Conservation (phyloP, 2,888 invertebrate genomes). For the Drosophila hamatofila region DNA sequence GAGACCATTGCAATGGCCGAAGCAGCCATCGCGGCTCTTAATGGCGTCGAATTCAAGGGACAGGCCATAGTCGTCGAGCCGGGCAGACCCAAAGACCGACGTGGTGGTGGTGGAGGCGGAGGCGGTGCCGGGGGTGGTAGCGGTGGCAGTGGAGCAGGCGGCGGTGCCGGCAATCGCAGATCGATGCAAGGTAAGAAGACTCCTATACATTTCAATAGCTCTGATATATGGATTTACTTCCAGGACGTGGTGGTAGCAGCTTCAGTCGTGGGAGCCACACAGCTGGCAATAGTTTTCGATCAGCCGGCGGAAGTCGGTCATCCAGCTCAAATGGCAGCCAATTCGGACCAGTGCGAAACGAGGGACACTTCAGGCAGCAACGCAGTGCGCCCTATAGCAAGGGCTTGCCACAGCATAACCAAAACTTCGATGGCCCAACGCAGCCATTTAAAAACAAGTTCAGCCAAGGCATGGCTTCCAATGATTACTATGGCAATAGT, state of each 20-base stretch:
- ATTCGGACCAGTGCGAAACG: constrained; percentile 74
- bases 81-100: constrained; percentile 90
- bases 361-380: constrained; percentile 68
- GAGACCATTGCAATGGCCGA: constrained; percentile 93
- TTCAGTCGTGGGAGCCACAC: constrained; percentile 74
- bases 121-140: constrained; percentile 48
- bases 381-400: constrained; percentile 72
- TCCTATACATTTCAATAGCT: background rate
- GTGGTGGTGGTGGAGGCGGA: constrained; percentile 83
- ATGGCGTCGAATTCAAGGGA: constrained; percentile 93
- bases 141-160: constrained; percentile 84
- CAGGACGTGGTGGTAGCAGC: constrained; percentile 33
- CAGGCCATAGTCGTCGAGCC: constrained; percentile 93
- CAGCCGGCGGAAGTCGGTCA: constrained; percentile 35
- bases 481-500: constrained; percentile 47
- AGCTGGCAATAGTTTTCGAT: constrained; percentile 53
- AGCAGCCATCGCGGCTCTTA: constrained; percentile 92
- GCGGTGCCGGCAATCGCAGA: constrained; percentile 50
- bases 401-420: constrained; percentile 48
- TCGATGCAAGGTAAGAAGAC: constrained; percentile 45
- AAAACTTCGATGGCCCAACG: constrained; percentile 49
- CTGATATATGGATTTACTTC: background rate
- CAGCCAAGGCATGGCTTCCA: constrained; percentile 41
- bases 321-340: constrained; percentile 47
- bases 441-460: constrained; percentile 65